Base-by-base conservation (phyloP, 2,797 vertebrate genomes). In the Sebastes matsubarae region DNA sequence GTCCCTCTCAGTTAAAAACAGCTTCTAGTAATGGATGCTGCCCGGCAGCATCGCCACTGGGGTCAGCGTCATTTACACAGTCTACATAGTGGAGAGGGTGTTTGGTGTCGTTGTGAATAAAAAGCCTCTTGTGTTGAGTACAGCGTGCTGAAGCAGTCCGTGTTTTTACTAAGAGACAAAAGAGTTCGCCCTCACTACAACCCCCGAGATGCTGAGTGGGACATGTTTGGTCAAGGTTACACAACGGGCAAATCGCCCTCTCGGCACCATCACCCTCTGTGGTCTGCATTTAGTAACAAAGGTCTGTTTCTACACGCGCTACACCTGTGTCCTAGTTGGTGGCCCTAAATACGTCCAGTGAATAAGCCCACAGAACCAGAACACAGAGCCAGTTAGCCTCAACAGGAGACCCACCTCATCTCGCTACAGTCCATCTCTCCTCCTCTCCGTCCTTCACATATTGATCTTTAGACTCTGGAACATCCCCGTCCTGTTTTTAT, bases 301-400 rank as follows among this genome's bases (percentile, higher is more conserved):
- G 20, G 32, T 77, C 76, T 80, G 29, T 72, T 81, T 80, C 58
- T 77, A 73, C 36, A 57, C 25, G 7, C 6, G 2, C 36, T 65
- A 73, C 81, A 85, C 81, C 75, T 83, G 88, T 89, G 89, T 84
- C 82, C 90, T 90, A 80, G 76, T 87, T 89, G 81, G 76, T 85
- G 85, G 80, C 55, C 71, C 86, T 80, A 88, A 92, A 87, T 86
- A 68, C 76, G 78, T 87, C 77, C 10, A 24, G 32, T 76, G 81
- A 78, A 85, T 63, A 80, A 81, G 36, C 29, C 66, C 18, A 52
- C 27, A 18, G 34, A 57, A 25, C 60, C 67, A 42, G 27, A 76
- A 87, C 50, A 54, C 20, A 74, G 59, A 81, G 75, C n/a, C 54
- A 61, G 70, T 46, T 50, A 32, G 38, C 61, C 52, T 78, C 66